Evolutionary conservation across 2,797 vertebrate genomes (phyloP).

Genomic region (Catharus ustulatus): DNA sequence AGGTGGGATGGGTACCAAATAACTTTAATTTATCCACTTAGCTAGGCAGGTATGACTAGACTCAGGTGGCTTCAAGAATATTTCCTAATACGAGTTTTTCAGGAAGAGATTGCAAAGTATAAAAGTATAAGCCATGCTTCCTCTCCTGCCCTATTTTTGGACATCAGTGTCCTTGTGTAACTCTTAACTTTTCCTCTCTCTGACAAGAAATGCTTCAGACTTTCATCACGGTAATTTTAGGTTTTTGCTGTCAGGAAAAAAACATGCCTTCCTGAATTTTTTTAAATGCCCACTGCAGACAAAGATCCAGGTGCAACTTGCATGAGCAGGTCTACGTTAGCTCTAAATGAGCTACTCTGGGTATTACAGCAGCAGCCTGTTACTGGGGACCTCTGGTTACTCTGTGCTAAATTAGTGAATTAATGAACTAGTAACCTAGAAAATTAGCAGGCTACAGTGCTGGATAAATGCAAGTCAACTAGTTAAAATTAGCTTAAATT

Average conservation of each 20-base stretch:
- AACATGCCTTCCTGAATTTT: neutral
- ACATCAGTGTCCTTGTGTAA: neutral
- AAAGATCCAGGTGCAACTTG: neutral
- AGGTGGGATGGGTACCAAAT: neutral
- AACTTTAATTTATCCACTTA: neutral
- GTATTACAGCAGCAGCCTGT: neutral
- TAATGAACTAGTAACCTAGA: neutral
- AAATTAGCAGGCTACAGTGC: neutral
- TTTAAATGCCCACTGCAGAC: neutral
- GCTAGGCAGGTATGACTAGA: neutral
- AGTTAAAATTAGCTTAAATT: neutral
- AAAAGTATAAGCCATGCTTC: neutral
- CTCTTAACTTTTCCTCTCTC: neutral
- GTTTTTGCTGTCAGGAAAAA: neutral
- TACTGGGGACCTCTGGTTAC: neutral
- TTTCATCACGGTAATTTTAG: neutral
- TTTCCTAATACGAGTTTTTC: neutral
- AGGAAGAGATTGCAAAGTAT: neutral
- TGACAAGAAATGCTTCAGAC: neutral
- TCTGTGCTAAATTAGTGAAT: neutral
- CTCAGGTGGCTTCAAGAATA: neutral
- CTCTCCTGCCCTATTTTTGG: neutral
- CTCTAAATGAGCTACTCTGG: neutral
- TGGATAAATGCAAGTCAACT: neutral
- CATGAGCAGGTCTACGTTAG: neutral